A percentile compares a stretch with the other conserved stretches of the same genome.
Evolutionary conservation across 2,888 invertebrate genomes (phyloP).

Genomic region (Bugula neritina): DNA sequence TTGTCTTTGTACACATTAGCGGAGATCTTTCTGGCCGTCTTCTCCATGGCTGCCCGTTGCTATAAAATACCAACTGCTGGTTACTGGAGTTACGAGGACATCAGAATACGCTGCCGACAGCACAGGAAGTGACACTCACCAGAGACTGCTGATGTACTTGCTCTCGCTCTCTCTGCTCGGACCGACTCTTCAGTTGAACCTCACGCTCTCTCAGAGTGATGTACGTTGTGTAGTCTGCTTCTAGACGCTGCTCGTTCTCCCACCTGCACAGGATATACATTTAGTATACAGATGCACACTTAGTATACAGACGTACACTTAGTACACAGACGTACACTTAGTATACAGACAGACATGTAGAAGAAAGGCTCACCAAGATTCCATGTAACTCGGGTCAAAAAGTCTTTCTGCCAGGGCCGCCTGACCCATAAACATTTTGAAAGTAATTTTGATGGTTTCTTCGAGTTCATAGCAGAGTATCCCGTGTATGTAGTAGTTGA

Average conservation of each 20-base stretch:
- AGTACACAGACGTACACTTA: no score
- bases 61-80: no score
- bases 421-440: constrained; percentile 2
- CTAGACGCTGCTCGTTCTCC: neutral
- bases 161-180: neutral
- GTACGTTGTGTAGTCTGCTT: constrained; percentile 2
- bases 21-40: neutral
- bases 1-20: neutral
- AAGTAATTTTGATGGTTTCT: constrained; percentile 3
- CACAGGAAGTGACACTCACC: neutral
- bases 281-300: no score
- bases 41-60: neutral
- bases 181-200: neutral
- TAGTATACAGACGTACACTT: no score
- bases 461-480: neutral
- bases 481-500: constrained; percentile 18
- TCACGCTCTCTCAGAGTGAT: neutral
- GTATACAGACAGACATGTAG: no score
- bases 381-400: constrained; percentile 17
- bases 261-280: neutral
- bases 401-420: constrained; percentile 5
- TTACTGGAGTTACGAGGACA: no score
- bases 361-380: neutral
- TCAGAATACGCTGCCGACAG: no score
- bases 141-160: neutral